These are phyloP conservation scores for Equus przewalskii DNA, from an alignment of 2,113 vertebrate species.

Conservation along the genomic window DNA sequence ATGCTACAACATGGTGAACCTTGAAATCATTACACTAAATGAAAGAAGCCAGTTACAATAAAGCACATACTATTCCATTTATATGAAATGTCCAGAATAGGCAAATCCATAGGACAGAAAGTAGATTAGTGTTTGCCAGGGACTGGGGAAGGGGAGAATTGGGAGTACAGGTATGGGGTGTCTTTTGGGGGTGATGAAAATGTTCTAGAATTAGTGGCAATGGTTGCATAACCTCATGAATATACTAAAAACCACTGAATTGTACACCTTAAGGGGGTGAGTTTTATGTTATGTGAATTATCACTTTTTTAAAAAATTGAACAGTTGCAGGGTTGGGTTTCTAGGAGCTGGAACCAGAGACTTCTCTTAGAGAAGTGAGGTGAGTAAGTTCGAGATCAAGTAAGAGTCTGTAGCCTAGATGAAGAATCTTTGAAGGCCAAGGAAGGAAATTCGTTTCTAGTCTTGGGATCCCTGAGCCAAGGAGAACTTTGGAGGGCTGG, in stretches of 20 bases:
- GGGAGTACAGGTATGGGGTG: neutral
- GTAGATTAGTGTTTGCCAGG: neutral
- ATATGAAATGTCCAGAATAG: neutral
- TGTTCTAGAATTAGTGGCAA: neutral
- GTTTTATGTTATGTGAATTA: conserved; percentile 5
- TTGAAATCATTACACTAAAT: neutral
- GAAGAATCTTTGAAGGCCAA: neutral
- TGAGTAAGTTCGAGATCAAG: neutral
- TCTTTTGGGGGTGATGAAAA: neutral
- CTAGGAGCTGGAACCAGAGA: neutral
- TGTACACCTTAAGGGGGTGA: neutral
- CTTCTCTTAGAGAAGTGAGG: neutral
- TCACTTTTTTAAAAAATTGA: neutral
- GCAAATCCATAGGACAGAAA: neutral
- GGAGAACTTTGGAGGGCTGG: neutral
- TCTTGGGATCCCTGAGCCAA: neutral
- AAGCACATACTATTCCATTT: neutral
- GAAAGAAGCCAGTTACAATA: neutral
- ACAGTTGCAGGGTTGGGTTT: neutral
- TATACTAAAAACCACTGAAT: neutral
- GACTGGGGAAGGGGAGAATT: neutral
- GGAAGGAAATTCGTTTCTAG: neutral
- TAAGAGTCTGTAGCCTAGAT: neutral
- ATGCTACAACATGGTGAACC: neutral
- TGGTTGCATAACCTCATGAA: neutral